phyloP scores from a whole-genome alignment of 2,888 invertebrate genomes.

The Trachelus troglodyta region DNA sequence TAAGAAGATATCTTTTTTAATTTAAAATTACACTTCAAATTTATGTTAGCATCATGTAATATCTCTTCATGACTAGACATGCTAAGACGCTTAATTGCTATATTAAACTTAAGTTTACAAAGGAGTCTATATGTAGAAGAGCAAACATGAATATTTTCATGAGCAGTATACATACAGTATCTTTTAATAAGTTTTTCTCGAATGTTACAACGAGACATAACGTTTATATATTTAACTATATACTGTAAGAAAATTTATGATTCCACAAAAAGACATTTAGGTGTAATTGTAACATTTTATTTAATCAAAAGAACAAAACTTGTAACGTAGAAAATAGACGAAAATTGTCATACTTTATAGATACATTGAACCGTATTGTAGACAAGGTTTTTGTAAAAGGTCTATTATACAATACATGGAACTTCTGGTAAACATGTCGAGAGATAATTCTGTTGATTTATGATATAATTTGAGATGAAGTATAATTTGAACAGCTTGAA shows the following conservation, averaged over 20 bases:
- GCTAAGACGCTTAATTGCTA: too few relatives aligned
- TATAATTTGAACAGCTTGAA: too few relatives aligned
- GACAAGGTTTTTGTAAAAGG: not conserved
- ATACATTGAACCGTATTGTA: not conserved
- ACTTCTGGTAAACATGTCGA: not conserved
- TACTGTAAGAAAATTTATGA: not conserved
- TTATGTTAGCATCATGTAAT: too few relatives aligned
- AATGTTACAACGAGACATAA: not conserved
- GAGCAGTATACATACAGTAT: not conserved
- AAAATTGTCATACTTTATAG: not conserved
- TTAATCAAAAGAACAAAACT: not conserved
- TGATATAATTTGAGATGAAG: too few relatives aligned
- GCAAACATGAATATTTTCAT: not conserved
- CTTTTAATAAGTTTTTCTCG: not conserved
- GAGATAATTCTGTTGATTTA: too few relatives aligned
- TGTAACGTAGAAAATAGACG: not conserved
- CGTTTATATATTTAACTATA: too few relatives aligned
- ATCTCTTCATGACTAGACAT: too few relatives aligned
- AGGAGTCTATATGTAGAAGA: not conserved
- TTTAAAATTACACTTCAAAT: too few relatives aligned
- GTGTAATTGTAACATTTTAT: not conserved
- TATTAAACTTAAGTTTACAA: too few relatives aligned
- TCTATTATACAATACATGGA: not conserved
- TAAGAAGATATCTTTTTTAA: too few relatives aligned
- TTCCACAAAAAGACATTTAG: not conserved